phyloP scores from a whole-genome alignment of 1,140 invertebrate genomes.

The Halictus rubicundus region DNA sequence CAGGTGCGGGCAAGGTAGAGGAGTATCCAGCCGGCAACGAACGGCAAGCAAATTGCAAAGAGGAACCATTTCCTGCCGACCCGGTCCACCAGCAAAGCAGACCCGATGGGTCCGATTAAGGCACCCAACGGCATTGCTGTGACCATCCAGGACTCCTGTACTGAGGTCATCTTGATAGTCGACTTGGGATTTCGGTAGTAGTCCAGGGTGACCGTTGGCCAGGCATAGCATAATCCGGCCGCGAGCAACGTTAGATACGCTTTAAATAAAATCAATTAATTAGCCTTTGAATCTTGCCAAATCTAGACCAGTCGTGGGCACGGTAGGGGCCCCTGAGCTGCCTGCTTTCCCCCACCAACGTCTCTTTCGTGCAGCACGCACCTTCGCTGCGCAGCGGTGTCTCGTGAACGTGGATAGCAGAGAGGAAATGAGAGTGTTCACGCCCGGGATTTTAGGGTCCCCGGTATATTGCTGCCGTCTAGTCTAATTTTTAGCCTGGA shows the following conservation, averaged over 20 bases:
- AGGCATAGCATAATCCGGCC: background rate
- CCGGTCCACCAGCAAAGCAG: slow-evolving; percentile 70
- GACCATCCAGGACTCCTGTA: slow-evolving; percentile 6
- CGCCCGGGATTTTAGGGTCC: no score
- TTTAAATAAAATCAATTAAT: slow-evolving; percentile 12
- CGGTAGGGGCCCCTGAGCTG: no score
- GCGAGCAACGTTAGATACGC: slow-evolving; percentile 6
- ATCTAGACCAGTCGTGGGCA: no score
- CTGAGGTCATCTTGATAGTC: background rate
- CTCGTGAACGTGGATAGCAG: no score
- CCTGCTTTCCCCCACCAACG: no score
- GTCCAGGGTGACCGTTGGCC: background rate
- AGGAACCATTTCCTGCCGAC: slow-evolving; percentile 85
- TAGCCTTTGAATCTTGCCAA: no score
- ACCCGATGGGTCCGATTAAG: slow-evolving; percentile 64
- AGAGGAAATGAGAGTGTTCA: no score
- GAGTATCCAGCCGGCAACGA: slow-evolving; percentile 83
- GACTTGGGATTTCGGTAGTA: background rate
- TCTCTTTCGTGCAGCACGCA: no score
- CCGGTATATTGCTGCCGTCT: no score
- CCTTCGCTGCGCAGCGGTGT: no score
- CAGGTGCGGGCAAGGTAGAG: slow-evolving; percentile 80
- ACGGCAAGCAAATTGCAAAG: slow-evolving; percentile 81
- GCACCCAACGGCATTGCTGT: slow-evolving; percentile 51
- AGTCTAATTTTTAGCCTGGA: no score